Percentiles rank a stretch among this genome's conserved stretches.
These are phyloP conservation scores for Coccyzus lansbergi DNA, from an alignment of 2,797 vertebrate species.

Conservation along the genomic window DNA sequence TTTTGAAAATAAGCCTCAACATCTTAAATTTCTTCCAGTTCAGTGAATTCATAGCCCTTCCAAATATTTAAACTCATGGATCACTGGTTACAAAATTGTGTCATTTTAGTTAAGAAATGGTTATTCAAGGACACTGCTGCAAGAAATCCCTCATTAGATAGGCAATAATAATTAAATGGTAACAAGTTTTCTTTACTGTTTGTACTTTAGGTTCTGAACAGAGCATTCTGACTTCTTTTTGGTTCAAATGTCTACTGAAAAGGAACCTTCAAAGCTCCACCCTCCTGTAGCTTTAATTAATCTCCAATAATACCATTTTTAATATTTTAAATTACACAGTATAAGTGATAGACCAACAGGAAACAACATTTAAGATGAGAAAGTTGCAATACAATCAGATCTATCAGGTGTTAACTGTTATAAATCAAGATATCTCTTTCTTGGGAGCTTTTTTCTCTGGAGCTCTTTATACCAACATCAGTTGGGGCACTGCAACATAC, in stretches of 20 bases:
- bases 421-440: background rate
- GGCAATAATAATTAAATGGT: slow-evolving; percentile 15
- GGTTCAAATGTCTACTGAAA: background rate
- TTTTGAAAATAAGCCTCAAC: slow-evolving; percentile 44
- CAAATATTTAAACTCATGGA: slow-evolving; percentile 67
- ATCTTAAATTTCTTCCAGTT: slow-evolving; percentile 53
- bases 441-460: background rate
- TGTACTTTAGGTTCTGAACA: background rate
- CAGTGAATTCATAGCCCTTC: slow-evolving; percentile 57
- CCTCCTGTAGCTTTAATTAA: background rate
- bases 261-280: background rate
- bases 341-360: background rate
- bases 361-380: background rate
- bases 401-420: background rate
- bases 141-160: background rate
- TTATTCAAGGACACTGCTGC: slow-evolving; percentile 45
- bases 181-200: background rate
- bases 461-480: background rate
- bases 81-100: slow-evolving; percentile 50
- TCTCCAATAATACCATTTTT: background rate
- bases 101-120: slow-evolving; percentile 56
- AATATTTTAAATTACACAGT: background rate
- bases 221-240: background rate
- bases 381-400: background rate
- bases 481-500: background rate